phyloP scores from a whole-genome alignment of 37 sponge, comb jelly and placozoan genomes.

The Petrosia ficiformis region DNA sequence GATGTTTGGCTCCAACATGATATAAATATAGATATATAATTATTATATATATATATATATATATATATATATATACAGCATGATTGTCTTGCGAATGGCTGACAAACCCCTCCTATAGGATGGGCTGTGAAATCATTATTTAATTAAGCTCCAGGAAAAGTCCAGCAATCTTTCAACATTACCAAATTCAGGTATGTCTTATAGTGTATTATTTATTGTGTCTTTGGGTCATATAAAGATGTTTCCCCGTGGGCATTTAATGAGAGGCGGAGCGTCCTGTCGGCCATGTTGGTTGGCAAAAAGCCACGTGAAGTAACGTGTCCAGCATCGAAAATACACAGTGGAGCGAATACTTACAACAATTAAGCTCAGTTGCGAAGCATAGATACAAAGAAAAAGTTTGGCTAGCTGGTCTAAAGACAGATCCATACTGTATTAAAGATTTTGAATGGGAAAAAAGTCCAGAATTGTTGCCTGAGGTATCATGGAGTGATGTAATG shows the following conservation, averaged over 20 bases:
- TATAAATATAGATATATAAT: too few relatives aligned
- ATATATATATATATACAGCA: too few relatives aligned
- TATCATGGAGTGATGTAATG: constrained; percentile 11
- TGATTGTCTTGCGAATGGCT: too few relatives aligned
- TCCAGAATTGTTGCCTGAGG: constrained; percentile 6
- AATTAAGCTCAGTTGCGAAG: constrained; percentile 5
- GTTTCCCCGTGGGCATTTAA: neutral
- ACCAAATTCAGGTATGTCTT: too few relatives aligned
- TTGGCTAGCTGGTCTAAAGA: neutral
- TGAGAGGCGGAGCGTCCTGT: neutral
- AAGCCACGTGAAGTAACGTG: neutral
- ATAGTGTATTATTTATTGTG: too few relatives aligned
- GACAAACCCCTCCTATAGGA: too few relatives aligned
- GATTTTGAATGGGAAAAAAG: constrained; percentile 11
- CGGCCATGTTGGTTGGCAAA: constrained; percentile 2
- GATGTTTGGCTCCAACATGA: too few relatives aligned
- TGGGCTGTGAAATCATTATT: too few relatives aligned
- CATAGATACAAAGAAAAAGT: constrained; percentile 2
- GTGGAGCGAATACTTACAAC: constrained; percentile 2
- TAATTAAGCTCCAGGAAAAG: too few relatives aligned
- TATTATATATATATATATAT: too few relatives aligned
- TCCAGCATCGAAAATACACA: neutral
- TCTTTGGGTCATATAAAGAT: too few relatives aligned
- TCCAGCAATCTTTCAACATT: too few relatives aligned
- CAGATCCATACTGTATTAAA: constrained; percentile 1